Base-by-base conservation (phyloP, 2,888 invertebrate species). In the Colletes collaris region DNA sequence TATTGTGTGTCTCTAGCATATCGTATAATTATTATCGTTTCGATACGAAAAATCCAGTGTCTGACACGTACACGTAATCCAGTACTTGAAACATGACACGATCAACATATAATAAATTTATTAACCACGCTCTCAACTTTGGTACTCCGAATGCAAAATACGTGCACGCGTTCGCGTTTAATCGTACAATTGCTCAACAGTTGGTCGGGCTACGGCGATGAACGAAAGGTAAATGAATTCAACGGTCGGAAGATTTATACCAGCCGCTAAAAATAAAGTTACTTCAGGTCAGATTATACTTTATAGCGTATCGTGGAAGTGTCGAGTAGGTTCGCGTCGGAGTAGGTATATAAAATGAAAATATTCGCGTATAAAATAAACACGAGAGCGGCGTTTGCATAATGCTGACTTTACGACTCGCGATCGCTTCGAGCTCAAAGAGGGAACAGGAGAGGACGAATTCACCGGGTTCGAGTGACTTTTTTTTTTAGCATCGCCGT, bases 181-280 rank as follows among this genome's bases (percentile, higher is more conserved):
- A 71, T 71, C 55, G 71, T n/a, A 7, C 53, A 46, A 71, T 71
- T 71, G 55, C 65, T 65, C 55, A 71, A 71, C 46, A 16, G 11
- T 11, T 64, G 46, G 70, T 19, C 70, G 27, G 46, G 27, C 44
- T 37, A 49, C 59, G 27, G 53, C 69, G 52, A n/a, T 19, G 44
- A 27, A n/a, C 35, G 46, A 70, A 53, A 65, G 19, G 65, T 10
- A 49, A 71, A 71, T 71, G 65, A 65, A 65, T 71, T 72, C 72
- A 58, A n/a, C 56, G 44, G 56, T 37, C 40, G 40, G 37, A 50
- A 66, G 72, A 72, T 72, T 72, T 72, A 72, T 72, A 40, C 13
- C 46, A 35, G 5, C n/a, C 50, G 49, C 27, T 16, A 40, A 72
- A 58, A 65, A 67, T 67, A 72, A 72, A 72, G 50, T 72, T 58